These are phyloP conservation scores for Brassicogethes aeneus DNA, from an alignment of 2,888 invertebrate species.

Conservation along the genomic window DNA sequence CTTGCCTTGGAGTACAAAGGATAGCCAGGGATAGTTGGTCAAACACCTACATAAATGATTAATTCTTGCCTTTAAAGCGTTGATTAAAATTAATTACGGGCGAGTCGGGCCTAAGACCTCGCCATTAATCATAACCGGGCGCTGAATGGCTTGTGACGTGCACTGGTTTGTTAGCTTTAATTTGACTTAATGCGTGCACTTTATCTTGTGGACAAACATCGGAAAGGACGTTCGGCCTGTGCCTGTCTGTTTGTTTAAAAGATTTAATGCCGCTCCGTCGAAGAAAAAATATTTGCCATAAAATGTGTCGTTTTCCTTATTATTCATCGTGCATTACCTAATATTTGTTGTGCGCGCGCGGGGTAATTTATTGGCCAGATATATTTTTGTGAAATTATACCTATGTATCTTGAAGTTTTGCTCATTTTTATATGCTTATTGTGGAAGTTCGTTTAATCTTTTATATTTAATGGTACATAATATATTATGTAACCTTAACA, in stretches of 20 bases:
- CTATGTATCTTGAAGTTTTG: too few relatives aligned
- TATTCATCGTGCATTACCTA: too few relatives aligned
- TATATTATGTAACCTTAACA: too few relatives aligned
- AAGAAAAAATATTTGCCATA: neutral
- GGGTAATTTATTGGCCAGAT: too few relatives aligned
- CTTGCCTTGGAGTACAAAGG: too few relatives aligned
- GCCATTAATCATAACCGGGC: constrained; percentile 17
- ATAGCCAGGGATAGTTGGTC: too few relatives aligned
- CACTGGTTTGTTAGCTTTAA: constrained; percentile 1
- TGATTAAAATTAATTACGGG: constrained; percentile 25
- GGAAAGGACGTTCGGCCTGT: neutral
- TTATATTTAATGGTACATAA: too few relatives aligned
- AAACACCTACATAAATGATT: constrained; percentile 13
- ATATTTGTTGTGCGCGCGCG: too few relatives aligned
- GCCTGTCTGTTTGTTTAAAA: neutral
- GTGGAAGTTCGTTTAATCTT: too few relatives aligned
- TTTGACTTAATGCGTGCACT: neutral
- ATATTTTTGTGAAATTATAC: too few relatives aligned
- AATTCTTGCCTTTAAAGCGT: constrained; percentile 18
- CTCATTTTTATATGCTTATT: too few relatives aligned
- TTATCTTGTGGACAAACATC: constrained; percentile 1
- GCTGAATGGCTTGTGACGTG: constrained; percentile 11
- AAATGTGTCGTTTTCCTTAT: neutral
- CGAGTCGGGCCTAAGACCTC: constrained; percentile 16
- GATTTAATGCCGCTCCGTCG: constrained; percentile 10